phyloP scores from a whole-genome alignment of 37 sponge, comb jelly and placozoan species.

The Lycopodina hypogea region DNA sequence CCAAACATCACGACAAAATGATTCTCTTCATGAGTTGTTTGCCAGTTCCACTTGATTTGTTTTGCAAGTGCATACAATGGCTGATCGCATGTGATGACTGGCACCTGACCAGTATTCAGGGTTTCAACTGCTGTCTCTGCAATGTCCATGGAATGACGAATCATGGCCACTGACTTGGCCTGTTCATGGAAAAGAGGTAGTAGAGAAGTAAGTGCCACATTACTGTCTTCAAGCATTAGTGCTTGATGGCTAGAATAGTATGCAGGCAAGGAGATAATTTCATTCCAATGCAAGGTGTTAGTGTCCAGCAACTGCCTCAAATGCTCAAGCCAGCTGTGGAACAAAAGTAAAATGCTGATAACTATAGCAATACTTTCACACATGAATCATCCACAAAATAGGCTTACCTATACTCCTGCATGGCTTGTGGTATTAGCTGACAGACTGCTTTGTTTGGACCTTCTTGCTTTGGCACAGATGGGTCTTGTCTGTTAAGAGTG shows the following conservation, averaged over 20 bases:
- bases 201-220: neutral
- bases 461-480: neutral
- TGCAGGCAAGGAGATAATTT: slow-evolving; percentile 27
- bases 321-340: slow-evolving; percentile 13
- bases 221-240: neutral
- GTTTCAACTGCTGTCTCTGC: slow-evolving; percentile 25
- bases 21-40: slow-evolving; percentile 18
- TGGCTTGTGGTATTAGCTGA: slow-evolving; percentile 9
- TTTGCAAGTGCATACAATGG: slow-evolving; percentile 46
- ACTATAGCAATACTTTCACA: neutral
- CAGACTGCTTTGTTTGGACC: no score
- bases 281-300: neutral
- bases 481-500: neutral
- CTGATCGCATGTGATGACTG: slow-evolving; percentile 40
- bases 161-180: slow-evolving; percentile 36
- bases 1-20: slow-evolving; percentile 49
- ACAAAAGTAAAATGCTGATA: no score
- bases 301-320: neutral
- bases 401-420: neutral
- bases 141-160: slow-evolving; percentile 27
- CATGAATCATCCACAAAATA: neutral
- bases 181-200: slow-evolving; percentile 14
- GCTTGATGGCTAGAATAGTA: slow-evolving; percentile 36
- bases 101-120: slow-evolving; percentile 32
- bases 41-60: slow-evolving; percentile 31